Percentiles rank a stretch among this genome's conserved stretches.
phyloP scores from a whole-genome alignment of 2,888 invertebrate genomes.

The Xylocampa areola region DNA sequence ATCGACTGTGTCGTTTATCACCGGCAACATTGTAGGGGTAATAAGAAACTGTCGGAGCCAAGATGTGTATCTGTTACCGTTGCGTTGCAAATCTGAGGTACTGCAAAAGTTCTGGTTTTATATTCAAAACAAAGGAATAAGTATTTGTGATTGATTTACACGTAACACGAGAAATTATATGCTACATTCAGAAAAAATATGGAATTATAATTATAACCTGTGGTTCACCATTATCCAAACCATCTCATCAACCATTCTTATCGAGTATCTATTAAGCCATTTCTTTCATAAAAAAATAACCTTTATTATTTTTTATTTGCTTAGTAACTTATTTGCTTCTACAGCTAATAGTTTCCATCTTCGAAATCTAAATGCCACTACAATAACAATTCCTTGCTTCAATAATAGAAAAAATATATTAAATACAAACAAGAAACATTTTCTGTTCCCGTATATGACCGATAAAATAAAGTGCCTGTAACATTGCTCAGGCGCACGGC shows the following conservation, averaged over 20 bases:
- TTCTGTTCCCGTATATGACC: constrained; percentile 26
- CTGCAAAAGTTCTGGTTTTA: constrained; percentile 40
- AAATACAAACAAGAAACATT: constrained; percentile 15
- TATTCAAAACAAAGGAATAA: constrained; percentile 31
- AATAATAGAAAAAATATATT: background rate
- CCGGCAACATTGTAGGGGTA: constrained; percentile 54
- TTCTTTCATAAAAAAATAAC: too few relatives aligned
- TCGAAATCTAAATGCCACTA: too few relatives aligned
- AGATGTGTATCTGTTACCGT: constrained; percentile 54
- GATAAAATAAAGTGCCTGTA: constrained; percentile 44
- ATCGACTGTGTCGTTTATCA: constrained; percentile 57
- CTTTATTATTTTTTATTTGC: too few relatives aligned
- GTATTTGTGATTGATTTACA: constrained; percentile 36
- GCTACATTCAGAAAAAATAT: background rate
- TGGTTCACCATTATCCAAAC: too few relatives aligned
- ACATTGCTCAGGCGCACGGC: constrained; percentile 23
- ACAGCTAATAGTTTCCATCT: too few relatives aligned
- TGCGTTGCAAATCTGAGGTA: constrained; percentile 25
- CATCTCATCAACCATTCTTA: too few relatives aligned
- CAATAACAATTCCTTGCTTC: too few relatives aligned
- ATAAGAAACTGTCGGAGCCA: constrained; percentile 53
- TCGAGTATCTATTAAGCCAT: too few relatives aligned
- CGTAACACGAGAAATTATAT: constrained; percentile 13
- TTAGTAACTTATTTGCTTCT: too few relatives aligned
- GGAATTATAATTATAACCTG: background rate